Base-by-base conservation (phyloP, 2,888 invertebrate genomes). In the Tubiluchus corallicola region DNA sequence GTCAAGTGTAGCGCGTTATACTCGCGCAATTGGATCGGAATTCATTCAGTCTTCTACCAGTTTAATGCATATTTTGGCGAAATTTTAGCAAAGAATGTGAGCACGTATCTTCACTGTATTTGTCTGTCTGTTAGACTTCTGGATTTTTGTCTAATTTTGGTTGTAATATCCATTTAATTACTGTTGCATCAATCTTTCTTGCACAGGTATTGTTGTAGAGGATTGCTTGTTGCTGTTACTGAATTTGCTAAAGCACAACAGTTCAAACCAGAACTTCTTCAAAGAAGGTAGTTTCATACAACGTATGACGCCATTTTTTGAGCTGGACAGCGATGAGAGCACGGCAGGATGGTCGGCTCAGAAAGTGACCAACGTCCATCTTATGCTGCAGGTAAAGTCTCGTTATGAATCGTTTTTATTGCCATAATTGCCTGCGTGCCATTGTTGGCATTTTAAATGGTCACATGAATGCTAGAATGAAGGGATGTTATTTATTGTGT, bases 211-310 rank as follows among this genome's bases (percentile, higher is more conserved):
- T 44, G 87, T 99, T 0, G 94, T 96, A 0, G 94, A 98, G 70
- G 98, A 99, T 66, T 96, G 96, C 63, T 69, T 99, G 2, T 69
- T 87, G 38, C 70, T 98, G 2, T 79, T 98, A 75, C 67, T 92
- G 45, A 96, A 92, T 68, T 70, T 99, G 43, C 66, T 99, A 13
- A 80, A 82, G 59, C 90, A 88, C 57, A 99, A 99, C 62, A 77
- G 83, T 13, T 92, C 90, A 54, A 99, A 99, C 66, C 96, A 96
- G 52, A 92, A 88, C 61, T 90, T 94, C 60, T 98, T 99, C 62
- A 85, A 92, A 67, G 98, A 99, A 69, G 92, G 90, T 43, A 87
- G 85, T 57, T 92, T 87, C 57, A 85, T 96, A 52, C 85, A 90
- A 58, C 77, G 77, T 49, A 69, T 96, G 58, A 70, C 82, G 2